These are phyloP conservation scores for Toxonevra muliebris DNA, from an alignment of 2,888 invertebrate species.

Conservation along the genomic window DNA sequence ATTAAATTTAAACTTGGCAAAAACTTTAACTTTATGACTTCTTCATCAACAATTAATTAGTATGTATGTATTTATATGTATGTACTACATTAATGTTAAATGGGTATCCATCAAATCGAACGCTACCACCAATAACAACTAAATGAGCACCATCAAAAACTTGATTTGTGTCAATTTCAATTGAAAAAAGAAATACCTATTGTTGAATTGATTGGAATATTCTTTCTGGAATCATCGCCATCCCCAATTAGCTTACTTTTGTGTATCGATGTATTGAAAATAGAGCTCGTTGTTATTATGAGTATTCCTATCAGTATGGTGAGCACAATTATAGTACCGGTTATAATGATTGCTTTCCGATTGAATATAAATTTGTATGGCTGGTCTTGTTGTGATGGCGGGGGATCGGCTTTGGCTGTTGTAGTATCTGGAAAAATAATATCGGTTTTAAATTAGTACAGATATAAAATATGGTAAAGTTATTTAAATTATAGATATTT, in stretches of 20 bases:
- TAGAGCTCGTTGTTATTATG: slow-evolving; percentile 46
- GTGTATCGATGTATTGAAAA: slow-evolving; percentile 46
- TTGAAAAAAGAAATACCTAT: slow-evolving; percentile 61
- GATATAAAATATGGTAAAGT: neutral
- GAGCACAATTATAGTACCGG: slow-evolving; percentile 41
- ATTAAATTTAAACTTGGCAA: no score
- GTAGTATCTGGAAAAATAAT: slow-evolving; percentile 43
- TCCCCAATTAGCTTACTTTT: slow-evolving; percentile 62
- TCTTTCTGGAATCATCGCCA: slow-evolving; percentile 63
- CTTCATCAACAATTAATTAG: no score
- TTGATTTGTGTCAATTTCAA: slow-evolving; percentile 7
- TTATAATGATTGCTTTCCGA: slow-evolving; percentile 44
- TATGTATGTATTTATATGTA: neutral
- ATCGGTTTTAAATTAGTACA: slow-evolving; percentile 17
- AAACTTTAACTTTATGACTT: no score
- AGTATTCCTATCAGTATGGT: slow-evolving; percentile 48
- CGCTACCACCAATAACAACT: neutral
- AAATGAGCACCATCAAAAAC: slow-evolving; percentile 18
- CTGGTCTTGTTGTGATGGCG: slow-evolving; percentile 28
- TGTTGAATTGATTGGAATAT: slow-evolving; percentile 65
- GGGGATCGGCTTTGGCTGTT: slow-evolving; percentile 25
- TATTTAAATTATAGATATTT: neutral
- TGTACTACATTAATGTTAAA: slow-evolving; percentile 1
- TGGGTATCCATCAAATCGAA: no score
- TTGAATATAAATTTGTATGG: slow-evolving; percentile 42